Evolutionary conservation across 1,140 invertebrate species (phyloP).

Genomic region (Drosophila grimshawi): DNA sequence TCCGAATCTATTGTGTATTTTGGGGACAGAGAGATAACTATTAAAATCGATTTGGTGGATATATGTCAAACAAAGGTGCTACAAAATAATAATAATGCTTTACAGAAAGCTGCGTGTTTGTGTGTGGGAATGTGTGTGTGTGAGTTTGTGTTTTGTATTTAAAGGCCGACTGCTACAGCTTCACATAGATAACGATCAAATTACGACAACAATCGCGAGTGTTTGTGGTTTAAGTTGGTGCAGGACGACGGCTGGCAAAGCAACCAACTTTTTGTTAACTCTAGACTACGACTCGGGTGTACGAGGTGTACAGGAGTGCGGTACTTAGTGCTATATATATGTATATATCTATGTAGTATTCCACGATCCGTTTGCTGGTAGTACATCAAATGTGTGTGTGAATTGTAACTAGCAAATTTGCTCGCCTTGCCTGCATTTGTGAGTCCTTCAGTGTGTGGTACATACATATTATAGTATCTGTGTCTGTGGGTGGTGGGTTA

Average conservation of each 20-base stretch:
- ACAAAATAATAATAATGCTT: constrained; percentile 37
- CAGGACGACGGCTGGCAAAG: constrained; percentile 6
- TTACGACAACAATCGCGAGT: constrained; percentile 8
- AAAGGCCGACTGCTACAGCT: constrained; percentile 58
- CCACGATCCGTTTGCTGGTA: constrained; percentile 1
- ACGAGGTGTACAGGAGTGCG: constrained; percentile 4
- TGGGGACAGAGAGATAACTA: not conserved
- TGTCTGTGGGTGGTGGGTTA: constrained; percentile 45
- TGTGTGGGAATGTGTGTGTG: constrained; percentile 13
- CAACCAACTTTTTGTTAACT: constrained; percentile 7
- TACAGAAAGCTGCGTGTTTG: constrained; percentile 61
- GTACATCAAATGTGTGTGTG: not conserved
- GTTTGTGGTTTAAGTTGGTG: constrained; percentile 8
- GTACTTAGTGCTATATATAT: not conserved
- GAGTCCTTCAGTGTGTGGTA: constrained; percentile 33
- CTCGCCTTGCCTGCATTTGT: constrained; percentile 35
- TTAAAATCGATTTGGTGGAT: constrained; percentile 17
- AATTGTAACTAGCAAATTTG: constrained; percentile 48
- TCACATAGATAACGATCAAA: constrained; percentile 36
- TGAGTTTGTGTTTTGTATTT: constrained; percentile 13
- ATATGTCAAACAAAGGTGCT: constrained; percentile 19
- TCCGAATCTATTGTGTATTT: constrained; percentile 67
- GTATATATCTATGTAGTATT: not conserved
- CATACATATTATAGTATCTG: constrained; percentile 35
- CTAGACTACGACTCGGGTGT: constrained; percentile 12